Evolutionary conservation across 2,797 vertebrate species (phyloP).

Genomic region (Poeciliopsis gracilis): DNA sequence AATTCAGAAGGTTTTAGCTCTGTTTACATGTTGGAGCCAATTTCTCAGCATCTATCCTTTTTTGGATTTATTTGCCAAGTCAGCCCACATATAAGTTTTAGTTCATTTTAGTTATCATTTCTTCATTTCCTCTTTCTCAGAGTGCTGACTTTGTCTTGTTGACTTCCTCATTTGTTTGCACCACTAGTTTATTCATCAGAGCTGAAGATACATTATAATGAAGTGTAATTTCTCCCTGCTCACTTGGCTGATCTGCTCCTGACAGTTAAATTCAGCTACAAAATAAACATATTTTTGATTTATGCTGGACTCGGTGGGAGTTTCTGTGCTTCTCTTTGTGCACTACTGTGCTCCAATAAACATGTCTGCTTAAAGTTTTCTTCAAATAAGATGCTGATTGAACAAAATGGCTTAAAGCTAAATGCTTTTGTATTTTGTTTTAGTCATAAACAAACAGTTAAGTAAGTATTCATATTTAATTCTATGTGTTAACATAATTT

Average conservation of each 20-base stretch:
- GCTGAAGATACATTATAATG: constrained; percentile 3
- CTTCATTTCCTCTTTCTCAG: constrained; percentile 40
- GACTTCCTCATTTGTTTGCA: constrained; percentile 37
- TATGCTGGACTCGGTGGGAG: not conserved
- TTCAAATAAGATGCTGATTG: constrained; percentile 1
- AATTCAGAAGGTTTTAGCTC: not conserved
- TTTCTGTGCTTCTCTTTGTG: not conserved
- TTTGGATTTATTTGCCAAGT: not conserved
- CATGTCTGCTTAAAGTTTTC: constrained; percentile 6
- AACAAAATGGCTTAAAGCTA: not conserved
- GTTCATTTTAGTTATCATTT: constrained; percentile 17
- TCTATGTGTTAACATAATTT: not conserved
- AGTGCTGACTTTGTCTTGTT: constrained; percentile 39
- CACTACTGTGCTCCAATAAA: constrained; percentile 2
- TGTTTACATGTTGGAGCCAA: not conserved
- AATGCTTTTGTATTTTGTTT: not conserved
- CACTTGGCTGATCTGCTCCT: constrained; percentile 28
- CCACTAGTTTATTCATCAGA: constrained; percentile 13
- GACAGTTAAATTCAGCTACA: constrained; percentile 20
- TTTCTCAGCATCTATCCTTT: not conserved
- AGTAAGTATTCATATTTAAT: not conserved
- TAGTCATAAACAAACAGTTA: not conserved
- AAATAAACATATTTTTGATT: constrained; percentile 11
- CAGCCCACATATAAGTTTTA: not conserved
- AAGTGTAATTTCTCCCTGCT: constrained; percentile 19